Conservation (phyloP, 2,113 vertebrate genomes). For the Australoheros scitulus region DNA sequence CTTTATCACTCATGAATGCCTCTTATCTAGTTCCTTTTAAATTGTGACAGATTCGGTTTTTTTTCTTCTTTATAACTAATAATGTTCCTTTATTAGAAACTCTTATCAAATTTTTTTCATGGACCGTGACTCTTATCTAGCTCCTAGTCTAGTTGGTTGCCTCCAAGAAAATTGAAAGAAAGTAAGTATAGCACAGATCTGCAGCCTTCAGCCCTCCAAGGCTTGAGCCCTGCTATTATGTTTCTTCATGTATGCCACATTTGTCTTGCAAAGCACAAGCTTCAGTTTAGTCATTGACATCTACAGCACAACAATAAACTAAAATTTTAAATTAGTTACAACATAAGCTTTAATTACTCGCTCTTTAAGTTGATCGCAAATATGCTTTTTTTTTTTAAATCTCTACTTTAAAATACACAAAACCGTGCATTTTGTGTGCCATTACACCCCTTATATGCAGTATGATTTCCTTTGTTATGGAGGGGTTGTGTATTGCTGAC, state of each 20-base stretch:
- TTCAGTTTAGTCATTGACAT: not conserved
- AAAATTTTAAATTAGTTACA: constrained; percentile 25
- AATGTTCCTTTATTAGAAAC: constrained; percentile 36
- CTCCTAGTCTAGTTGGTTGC: constrained; percentile 5
- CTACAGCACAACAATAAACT: not conserved
- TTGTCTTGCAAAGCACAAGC: constrained; percentile 12
- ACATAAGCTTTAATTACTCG: not conserved
- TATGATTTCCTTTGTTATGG: constrained; percentile 24
- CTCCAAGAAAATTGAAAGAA: constrained; percentile 52
- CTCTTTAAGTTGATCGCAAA: not conserved
- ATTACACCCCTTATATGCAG: not conserved
- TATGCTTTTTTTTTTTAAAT: not conserved
- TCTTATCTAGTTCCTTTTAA: constrained; percentile 53
- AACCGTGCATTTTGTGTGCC: not conserved
- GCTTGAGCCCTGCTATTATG: not conserved
- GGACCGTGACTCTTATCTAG: constrained; percentile 44
- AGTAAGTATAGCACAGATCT: constrained; percentile 27
- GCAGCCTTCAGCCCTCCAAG: constrained; percentile 16
- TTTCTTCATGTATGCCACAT: constrained; percentile 1
- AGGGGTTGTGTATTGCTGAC: constrained; percentile 27
- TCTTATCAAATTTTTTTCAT: constrained; percentile 44
- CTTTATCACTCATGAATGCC: constrained; percentile 37
- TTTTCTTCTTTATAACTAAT: constrained; percentile 34
- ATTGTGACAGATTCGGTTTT: constrained; percentile 34
- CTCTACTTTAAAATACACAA: not conserved